Percentiles rank a stretch among this genome's conserved stretches.
phyloP scores from a whole-genome alignment of 2,113 vertebrate genomes.

The Xiphorhynchus elegans region DNA sequence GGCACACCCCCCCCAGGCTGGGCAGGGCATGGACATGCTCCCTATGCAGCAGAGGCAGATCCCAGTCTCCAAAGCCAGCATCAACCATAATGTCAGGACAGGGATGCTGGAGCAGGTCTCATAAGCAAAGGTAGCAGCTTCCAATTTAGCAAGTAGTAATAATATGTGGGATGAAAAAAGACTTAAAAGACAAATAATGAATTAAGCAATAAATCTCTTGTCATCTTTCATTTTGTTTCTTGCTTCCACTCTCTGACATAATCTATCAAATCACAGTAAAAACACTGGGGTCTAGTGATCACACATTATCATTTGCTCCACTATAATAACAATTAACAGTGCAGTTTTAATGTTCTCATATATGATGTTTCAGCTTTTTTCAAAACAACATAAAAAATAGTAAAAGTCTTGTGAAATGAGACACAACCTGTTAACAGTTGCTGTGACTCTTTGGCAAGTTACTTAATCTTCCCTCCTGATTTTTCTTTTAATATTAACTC shows the following conservation, averaged over 20 bases:
- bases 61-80: neutral
- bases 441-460: neutral
- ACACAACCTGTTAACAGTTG: neutral
- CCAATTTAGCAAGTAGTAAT: neutral
- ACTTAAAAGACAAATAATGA: neutral
- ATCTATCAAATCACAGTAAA: neutral
- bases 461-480: neutral
- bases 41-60: neutral
- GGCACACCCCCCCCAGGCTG: neutral
- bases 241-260: neutral
- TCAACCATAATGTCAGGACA: neutral
- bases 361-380: neutral
- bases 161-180: neutral
- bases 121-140: neutral
- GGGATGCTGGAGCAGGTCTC: neutral
- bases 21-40: neutral
- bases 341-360: neutral
- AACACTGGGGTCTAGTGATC: neutral
- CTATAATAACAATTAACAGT: neutral
- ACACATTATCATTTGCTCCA: neutral
- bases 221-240: neutral
- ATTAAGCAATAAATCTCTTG: neutral
- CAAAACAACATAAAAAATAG: neutral
- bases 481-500: neutral
- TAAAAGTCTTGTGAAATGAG: neutral